Evolutionary conservation across 1,140 invertebrate genomes (phyloP).

Genomic region (Euura saliciscinereae): DNA sequence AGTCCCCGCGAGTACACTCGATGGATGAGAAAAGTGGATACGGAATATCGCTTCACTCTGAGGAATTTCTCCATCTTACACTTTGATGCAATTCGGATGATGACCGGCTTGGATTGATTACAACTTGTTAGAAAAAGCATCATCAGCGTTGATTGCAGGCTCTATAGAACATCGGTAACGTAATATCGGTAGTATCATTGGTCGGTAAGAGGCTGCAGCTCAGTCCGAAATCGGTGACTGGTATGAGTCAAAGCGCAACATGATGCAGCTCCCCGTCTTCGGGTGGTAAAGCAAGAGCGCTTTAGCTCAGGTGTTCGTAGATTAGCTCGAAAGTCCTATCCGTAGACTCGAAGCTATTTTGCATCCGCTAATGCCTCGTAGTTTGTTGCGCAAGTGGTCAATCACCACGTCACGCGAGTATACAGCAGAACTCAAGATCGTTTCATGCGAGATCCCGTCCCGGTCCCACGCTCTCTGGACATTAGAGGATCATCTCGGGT

Average conservation of each 20-base stretch:
- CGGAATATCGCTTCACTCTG: slow-evolving; percentile 3
- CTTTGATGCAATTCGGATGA: no score
- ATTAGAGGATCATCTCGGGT: slow-evolving; percentile 36
- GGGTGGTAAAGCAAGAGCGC: neutral
- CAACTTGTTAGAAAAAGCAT: no score
- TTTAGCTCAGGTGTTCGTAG: neutral
- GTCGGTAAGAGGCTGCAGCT: neutral
- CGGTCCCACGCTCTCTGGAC: slow-evolving; percentile 40
- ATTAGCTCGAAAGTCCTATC: neutral
- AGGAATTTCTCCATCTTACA: no score
- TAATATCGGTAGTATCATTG: neutral
- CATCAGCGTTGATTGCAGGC: neutral
- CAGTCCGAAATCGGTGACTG: neutral
- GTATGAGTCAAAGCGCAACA: neutral
- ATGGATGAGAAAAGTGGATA: no score
- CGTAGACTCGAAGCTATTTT: neutral
- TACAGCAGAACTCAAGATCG: neutral
- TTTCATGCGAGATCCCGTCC: slow-evolving; percentile 20
- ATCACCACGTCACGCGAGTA: neutral
- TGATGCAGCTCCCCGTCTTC: neutral
- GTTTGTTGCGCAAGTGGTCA: neutral
- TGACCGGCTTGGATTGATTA: no score
- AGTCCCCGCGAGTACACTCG: no score
- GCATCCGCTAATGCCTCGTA: neutral
- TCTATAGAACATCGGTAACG: neutral